Percentiles rank a stretch among this genome's conserved stretches.
These are phyloP conservation scores for Cordylochernes scorpioides DNA, from an alignment of 2,888 invertebrate genomes.

Conservation along the genomic window DNA sequence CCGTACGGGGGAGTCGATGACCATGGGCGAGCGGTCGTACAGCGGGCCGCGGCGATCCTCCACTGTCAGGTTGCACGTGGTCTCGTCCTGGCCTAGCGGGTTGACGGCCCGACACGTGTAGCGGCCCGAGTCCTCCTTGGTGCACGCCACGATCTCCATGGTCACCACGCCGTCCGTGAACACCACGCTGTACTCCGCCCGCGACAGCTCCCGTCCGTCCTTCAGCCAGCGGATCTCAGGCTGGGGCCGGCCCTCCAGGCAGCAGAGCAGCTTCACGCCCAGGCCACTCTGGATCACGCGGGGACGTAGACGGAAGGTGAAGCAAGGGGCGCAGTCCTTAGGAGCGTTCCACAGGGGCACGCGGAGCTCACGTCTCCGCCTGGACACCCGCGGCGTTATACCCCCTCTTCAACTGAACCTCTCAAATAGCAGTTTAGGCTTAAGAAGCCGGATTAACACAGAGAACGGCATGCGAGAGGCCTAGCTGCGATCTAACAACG, in stretches of 20 bases:
- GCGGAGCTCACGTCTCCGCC: conserved; percentile 5
- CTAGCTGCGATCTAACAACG: too few species aligned
- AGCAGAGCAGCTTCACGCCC: conserved; percentile 89
- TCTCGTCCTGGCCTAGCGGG: conserved; percentile 76
- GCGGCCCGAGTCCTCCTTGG: conserved; percentile 79
- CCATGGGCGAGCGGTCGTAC: background rate
- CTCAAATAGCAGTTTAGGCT: too few species aligned
- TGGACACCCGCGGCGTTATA: too few species aligned
- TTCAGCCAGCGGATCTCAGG: conserved; percentile 62
- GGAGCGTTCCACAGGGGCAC: conserved; percentile 55
- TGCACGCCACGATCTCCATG: conserved; percentile 81
- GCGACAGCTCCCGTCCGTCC: conserved; percentile 65
- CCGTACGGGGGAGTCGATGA: background rate
- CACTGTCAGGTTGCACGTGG: conserved; percentile 81
- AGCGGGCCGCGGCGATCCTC: conserved; percentile 42
- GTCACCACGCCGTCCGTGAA: conserved; percentile 84
- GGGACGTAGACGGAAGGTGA: conserved; percentile 92
- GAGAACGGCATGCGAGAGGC: too few species aligned
- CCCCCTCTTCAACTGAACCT: too few species aligned
- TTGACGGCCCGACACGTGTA: conserved; percentile 83
- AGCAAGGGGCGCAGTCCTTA: conserved; percentile 71
- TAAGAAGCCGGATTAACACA: too few species aligned
- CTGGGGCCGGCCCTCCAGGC: conserved; percentile 73
- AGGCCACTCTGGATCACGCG: conserved; percentile 80
- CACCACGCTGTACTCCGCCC: conserved; percentile 65